phyloP scores from a whole-genome alignment of 2,797 vertebrate genomes.

The Acestrorhynchus altus region DNA sequence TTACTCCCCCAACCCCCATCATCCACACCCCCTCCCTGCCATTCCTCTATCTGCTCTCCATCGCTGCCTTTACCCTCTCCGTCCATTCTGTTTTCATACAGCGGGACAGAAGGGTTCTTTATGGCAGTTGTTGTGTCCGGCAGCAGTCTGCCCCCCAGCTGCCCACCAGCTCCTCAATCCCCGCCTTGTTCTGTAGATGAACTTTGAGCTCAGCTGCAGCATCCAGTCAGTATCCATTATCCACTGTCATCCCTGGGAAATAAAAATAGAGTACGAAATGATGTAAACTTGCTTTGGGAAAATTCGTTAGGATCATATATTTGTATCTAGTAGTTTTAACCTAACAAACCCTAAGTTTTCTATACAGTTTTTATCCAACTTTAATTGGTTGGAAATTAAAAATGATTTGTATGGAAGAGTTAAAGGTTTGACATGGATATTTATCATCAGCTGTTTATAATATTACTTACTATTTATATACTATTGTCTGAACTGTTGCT shows the following conservation, averaged over 20 bases:
- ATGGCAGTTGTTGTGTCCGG: slow-evolving; percentile 6
- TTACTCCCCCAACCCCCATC: slow-evolving; percentile 11
- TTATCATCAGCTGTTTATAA: no score
- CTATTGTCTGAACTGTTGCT: no score
- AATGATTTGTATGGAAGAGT: no score
- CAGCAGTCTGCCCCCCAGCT: slow-evolving; percentile 39
- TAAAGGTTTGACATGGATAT: no score
- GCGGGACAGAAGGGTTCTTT: slow-evolving; percentile 31
- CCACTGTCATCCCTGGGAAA: background rate
- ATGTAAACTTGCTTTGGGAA: background rate
- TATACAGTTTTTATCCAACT: no score
- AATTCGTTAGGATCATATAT: background rate
- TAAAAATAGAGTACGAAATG: background rate
- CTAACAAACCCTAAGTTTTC: no score
- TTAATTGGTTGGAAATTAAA: no score
- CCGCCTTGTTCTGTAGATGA: slow-evolving; percentile 34
- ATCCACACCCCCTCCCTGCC: background rate
- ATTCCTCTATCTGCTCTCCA: background rate
- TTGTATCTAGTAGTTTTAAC: no score
- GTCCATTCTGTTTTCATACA: slow-evolving; percentile 12
- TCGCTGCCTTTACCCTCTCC: slow-evolving; percentile 13
- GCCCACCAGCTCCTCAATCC: slow-evolving; percentile 40
- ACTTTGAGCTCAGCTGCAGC: background rate
- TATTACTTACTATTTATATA: no score
- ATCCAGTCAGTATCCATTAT: background rate